phyloP scores from a whole-genome alignment of 2,888 invertebrate species.

The Ectemnius cavifrons region DNA sequence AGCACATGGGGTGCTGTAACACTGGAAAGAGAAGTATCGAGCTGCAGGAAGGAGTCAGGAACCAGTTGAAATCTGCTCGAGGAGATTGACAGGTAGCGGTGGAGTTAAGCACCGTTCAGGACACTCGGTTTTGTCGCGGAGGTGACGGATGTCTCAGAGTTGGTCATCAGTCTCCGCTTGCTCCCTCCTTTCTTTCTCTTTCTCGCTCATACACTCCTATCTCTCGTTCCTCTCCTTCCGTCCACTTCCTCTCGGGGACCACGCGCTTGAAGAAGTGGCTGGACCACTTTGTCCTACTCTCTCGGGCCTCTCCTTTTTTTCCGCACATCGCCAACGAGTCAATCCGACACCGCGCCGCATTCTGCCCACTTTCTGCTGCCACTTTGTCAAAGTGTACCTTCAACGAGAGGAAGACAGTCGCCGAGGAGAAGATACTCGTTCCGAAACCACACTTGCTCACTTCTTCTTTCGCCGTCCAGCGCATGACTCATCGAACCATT shows the following conservation, averaged over 20 bases:
- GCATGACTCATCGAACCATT: constrained; percentile 22
- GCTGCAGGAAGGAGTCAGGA: not conserved
- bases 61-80: constrained; percentile 21
- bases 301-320: constrained; percentile 43
- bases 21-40: not conserved
- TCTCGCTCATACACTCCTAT: too few species aligned
- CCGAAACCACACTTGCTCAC: constrained; percentile 16
- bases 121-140: constrained; percentile 68
- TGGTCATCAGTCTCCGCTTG: constrained; percentile 57
- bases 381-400: constrained; percentile 55
- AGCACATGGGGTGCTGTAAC: too few species aligned
- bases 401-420: constrained; percentile 13
- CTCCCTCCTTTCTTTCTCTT: constrained; percentile 7
- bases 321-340: constrained; percentile 66
- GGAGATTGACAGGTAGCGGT: constrained; percentile 54
- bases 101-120: constrained; percentile 54
- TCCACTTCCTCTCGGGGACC: constrained; percentile 36
- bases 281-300: constrained; percentile 75
- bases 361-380: constrained; percentile 58
- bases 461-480: not conserved
- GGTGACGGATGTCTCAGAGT: constrained; percentile 67
- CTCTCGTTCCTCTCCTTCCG: constrained; percentile 12
- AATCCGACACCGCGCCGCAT: constrained; percentile 67
- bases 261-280: constrained; percentile 69
- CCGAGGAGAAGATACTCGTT: constrained; percentile 18